Evolutionary conservation across 1,140 invertebrate genomes (phyloP).

Genomic region (Drosophila arizonae): DNA sequence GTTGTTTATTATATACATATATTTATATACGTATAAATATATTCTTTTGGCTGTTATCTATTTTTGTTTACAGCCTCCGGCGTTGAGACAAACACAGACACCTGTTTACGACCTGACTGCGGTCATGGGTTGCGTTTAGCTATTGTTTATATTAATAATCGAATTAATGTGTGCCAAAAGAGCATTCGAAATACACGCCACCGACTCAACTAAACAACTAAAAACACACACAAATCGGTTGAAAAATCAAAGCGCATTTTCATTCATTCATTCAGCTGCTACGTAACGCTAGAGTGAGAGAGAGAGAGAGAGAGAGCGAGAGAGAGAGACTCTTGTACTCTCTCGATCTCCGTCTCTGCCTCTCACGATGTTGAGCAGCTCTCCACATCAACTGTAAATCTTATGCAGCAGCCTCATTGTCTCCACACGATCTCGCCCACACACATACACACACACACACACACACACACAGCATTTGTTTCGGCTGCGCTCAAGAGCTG

Average conservation of each 20-base stretch:
- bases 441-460: conserved; percentile 15
- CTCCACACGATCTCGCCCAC: conserved; percentile 23
- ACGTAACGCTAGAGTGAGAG: not conserved
- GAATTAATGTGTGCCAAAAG: conserved; percentile 49
- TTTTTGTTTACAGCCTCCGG: conserved; percentile 65
- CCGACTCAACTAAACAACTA: conserved; percentile 60
- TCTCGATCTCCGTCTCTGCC: not conserved
- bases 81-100: conserved; percentile 50
- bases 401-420: conserved; percentile 25
- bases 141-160: conserved; percentile 44
- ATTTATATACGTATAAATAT: not conserved
- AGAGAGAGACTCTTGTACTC: not conserved
- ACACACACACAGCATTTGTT: conserved; percentile 20
- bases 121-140: conserved; percentile 2
- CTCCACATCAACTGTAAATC: conserved; percentile 17
- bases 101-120: conserved; percentile 55
- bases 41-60: conserved; percentile 44
- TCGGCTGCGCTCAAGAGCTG: conserved; percentile 23
- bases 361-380: conserved; percentile 4
- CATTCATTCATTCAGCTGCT: conserved; percentile 30
- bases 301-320: no score
- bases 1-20: conserved; percentile 19
- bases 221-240: conserved; percentile 38
- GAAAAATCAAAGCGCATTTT: conserved; percentile 45
- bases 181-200: conserved; percentile 74